Evolutionary conservation across 2,797 vertebrate genomes (phyloP), one percentile per base, ranked within the genome.

Genomic region (Rhinella marina): DNA sequence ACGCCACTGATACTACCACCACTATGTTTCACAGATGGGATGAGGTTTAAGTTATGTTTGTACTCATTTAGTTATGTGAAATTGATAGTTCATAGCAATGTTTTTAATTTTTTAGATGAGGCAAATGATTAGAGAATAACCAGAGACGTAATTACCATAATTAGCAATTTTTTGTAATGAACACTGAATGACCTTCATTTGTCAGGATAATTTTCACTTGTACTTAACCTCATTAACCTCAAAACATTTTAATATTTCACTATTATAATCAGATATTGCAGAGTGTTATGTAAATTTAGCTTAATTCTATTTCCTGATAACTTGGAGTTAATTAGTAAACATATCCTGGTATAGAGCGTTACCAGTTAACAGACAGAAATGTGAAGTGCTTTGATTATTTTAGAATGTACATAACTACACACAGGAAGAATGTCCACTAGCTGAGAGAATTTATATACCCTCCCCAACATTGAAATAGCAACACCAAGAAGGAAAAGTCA

Each of bases 121-220:
- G 27, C 54, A 29, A 52, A 79, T 29, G 25, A 79, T 57, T 54
- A 56, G 54, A 78, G 48, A 78, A 56, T 78, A 78, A 56, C 50
- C 75, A 78, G 75, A 79, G n/a, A 16, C 4, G 6, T 61, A 80
- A 80, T 80, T 80, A 80, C 25, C 21, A n/a, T n/a, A 21, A 27
- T 79, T 56, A 57, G 77, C 77, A 17, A 61, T 61, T 80, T 61
- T 80, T 59, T 61, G 9, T 80, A 80, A 80, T 61, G 56, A 80
- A 61, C 17, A 23, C 27, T 23, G 27, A 61, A 32, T 80, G 56
- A 27, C 25, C 52, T 57, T 25, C 54, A 80, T 59, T 80, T 80
- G 78, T 61, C 78, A 80, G 19, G 11, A 80, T 80, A 41, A 57
- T 80, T 80, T 41, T 57, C 17, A 32, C 16, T 29, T 59, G 77